phyloP scores from a whole-genome alignment of 2,888 invertebrate genomes.

The Siphlonurus alternatus region DNA sequence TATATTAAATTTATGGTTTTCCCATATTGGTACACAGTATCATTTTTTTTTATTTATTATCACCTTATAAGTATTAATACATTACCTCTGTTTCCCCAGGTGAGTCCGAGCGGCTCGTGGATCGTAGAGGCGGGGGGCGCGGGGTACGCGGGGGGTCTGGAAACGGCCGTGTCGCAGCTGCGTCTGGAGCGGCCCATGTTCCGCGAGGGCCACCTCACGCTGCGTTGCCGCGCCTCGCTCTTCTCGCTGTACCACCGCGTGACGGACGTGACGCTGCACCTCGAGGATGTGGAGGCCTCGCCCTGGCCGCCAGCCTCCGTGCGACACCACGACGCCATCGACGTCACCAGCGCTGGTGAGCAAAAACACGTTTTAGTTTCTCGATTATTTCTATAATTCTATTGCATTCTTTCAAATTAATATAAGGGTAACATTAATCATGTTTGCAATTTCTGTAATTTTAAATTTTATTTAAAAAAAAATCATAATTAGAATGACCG shows the following conservation, averaged over 20 bases:
- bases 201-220: constrained; percentile 2
- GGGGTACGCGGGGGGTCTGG: not conserved
- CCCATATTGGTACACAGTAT: too few species aligned
- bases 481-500: too few species aligned
- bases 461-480: too few species aligned
- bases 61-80: too few species aligned
- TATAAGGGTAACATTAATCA: too few species aligned
- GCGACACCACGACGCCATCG: not conserved
- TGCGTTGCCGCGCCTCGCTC: constrained; percentile 8
- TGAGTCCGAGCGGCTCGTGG: not conserved
- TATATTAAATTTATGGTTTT: too few species aligned
- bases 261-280: constrained; percentile 1
- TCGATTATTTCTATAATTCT: too few species aligned
- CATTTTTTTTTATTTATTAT: too few species aligned
- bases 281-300: not conserved
- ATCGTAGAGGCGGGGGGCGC: not conserved
- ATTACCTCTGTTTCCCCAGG: not conserved
- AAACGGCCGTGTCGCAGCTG: not conserved
- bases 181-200: not conserved
- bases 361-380: too few species aligned
- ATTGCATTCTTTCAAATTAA: too few species aligned
- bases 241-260: constrained; percentile 8
- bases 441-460: too few species aligned
- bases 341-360: not conserved
- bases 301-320: not conserved